A percentile compares a stretch with the other conserved stretches of the same genome.
These are phyloP conservation scores for Quadriops clusia DNA, from an alignment of 2,888 invertebrate species.

Conservation along the genomic window DNA sequence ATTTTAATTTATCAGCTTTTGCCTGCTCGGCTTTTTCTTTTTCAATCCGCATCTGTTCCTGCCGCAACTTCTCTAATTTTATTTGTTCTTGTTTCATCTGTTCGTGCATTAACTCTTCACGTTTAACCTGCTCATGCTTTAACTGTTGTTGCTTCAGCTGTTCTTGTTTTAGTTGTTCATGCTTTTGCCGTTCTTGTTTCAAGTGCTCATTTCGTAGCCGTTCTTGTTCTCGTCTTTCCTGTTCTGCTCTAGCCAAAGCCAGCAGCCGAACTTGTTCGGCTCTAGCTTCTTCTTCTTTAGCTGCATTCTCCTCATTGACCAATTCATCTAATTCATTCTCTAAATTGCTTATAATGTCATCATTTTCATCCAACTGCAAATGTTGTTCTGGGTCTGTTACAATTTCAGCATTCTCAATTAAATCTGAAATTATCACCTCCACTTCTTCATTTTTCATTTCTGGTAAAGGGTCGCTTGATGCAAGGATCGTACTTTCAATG, in stretches of 20 bases:
- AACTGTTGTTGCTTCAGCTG: constrained; percentile 9
- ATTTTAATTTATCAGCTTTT: too few relatives aligned
- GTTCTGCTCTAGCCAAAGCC: constrained; percentile 12
- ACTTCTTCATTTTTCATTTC: constrained; percentile 43
- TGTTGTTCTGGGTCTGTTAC: constrained; percentile 35
- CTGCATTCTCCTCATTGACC: constrained; percentile 25
- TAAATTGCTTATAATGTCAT: constrained; percentile 33
- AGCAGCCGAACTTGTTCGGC: too few relatives aligned
- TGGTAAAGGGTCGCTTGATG: constrained; percentile 38
- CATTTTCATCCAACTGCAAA: constrained; percentile 31
- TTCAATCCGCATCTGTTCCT: too few relatives aligned
- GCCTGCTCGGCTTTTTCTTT: constrained; percentile 6
- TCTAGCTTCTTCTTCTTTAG: constrained; percentile 22
- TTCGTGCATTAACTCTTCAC: too few relatives aligned
- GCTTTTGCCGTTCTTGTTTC: constrained; percentile 13
- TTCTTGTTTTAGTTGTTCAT: constrained; percentile 10
- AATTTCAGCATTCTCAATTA: constrained; percentile 41
- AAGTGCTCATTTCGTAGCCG: constrained; percentile 6
- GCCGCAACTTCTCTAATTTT: too few relatives aligned
- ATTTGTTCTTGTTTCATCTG: too few relatives aligned
- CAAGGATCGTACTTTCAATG: constrained; percentile 36
- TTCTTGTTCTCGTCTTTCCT: too few relatives aligned
- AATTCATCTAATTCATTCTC: constrained; percentile 30
- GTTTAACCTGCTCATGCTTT: too few relatives aligned
- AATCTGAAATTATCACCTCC: constrained; percentile 42